A percentile compares a stretch with the other conserved stretches of the same genome.
phyloP scores from a whole-genome alignment of 2,797 vertebrate species.

The Lagocephalus sceleratus region DNA sequence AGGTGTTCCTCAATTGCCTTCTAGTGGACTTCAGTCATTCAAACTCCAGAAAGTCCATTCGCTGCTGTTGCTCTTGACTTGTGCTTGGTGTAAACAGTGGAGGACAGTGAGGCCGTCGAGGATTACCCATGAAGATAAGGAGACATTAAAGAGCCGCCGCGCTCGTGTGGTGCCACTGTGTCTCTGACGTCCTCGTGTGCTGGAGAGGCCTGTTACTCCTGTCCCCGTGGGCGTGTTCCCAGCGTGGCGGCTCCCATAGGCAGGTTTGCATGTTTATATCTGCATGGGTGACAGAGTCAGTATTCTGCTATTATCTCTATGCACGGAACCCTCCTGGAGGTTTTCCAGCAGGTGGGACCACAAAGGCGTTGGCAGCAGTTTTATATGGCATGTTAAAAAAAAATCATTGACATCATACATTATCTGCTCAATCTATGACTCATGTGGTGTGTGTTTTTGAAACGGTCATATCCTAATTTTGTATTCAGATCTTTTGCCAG shows the following conservation, averaged over 20 bases:
- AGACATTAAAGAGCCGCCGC: conserved; percentile 56
- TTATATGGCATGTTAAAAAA: too few species aligned
- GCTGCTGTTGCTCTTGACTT: conserved; percentile 54
- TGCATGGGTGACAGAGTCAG: conserved; percentile 32
- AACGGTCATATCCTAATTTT: conserved; percentile 23
- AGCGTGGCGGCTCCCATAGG: conserved; percentile 47
- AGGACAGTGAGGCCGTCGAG: conserved; percentile 29
- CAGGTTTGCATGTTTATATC: conserved; percentile 37
- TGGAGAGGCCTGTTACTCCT: conserved; percentile 79
- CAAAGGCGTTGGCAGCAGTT: too few species aligned
- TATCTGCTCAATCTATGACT: conserved; percentile 18
- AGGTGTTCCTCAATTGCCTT: conserved; percentile 56
- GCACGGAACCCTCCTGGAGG: background rate
- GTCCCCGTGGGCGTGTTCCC: conserved; percentile 75
- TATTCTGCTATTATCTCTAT: background rate
- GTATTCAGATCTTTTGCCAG: background rate
- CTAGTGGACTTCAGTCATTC: conserved; percentile 56
- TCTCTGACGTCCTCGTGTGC: conserved; percentile 62
- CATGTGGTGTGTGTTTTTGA: conserved; percentile 14
- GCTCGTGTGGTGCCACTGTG: conserved; percentile 66
- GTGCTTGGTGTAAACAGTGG: conserved; percentile 61
- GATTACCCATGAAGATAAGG: conserved; percentile 62
- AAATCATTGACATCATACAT: background rate
- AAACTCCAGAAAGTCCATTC: conserved; percentile 56
- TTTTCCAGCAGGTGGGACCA: background rate